Percentiles rank a stretch among this genome's conserved stretches.
These are phyloP conservation scores for Sycophila sp. DNA, from an alignment of 1,140 invertebrate species.

Conservation along the genomic window DNA sequence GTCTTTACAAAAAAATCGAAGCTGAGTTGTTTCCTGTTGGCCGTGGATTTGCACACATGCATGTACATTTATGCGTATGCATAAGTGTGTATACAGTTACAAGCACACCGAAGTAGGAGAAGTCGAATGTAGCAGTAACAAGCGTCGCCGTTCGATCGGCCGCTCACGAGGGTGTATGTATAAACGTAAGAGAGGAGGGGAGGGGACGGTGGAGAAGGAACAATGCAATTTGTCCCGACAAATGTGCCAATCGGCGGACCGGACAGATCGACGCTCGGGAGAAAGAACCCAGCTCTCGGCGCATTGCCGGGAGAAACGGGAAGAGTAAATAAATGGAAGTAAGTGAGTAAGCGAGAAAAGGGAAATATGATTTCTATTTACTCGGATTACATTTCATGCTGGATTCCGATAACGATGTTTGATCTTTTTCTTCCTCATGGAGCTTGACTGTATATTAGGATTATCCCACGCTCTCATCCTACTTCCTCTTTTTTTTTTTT, in stretches of 20 bases:
- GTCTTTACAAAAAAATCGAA: no score
- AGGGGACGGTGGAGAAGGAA: constrained; percentile 2
- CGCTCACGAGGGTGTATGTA: not conserved
- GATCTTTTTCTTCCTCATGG: no score
- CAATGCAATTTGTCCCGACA: constrained; percentile 49
- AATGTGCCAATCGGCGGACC: constrained; percentile 44
- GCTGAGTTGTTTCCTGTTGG: no score
- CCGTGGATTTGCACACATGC: no score
- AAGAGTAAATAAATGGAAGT: constrained; percentile 19
- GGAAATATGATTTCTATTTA: not conserved
- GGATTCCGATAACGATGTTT: no score
- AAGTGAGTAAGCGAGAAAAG: constrained; percentile 16
- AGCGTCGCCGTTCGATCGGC: not conserved
- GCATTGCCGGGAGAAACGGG: constrained; percentile 16
- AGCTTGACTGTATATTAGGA: no score
- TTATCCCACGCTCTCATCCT: no score
- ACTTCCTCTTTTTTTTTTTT: no score
- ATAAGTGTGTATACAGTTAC: no score
- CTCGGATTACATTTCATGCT: no score
- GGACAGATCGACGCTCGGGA: constrained; percentile 41
- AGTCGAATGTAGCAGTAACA: not conserved
- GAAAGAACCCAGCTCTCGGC: not conserved
- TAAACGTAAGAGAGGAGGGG: not conserved
- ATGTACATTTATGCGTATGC: no score
- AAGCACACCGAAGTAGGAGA: not conserved